These are phyloP conservation scores for Platysternon megacephalum DNA, from an alignment of 2,113 vertebrate species.

Conservation along the genomic window DNA sequence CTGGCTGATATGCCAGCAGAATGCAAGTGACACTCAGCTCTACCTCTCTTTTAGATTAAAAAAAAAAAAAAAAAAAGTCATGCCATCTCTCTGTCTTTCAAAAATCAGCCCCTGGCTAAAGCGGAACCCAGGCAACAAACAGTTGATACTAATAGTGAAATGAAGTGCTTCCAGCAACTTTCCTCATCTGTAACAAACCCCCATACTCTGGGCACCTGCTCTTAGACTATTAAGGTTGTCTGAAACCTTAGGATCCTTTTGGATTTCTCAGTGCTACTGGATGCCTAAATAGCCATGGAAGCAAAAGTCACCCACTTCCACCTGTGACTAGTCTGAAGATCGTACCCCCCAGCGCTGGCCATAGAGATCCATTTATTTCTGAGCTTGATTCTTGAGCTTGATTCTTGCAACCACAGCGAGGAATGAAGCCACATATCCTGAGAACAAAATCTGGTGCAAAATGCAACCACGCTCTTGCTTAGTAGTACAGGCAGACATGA, in stretches of 20 bases:
- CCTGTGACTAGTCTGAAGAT: neutral
- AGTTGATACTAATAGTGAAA: neutral
- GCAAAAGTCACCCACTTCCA: neutral
- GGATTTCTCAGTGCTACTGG: neutral
- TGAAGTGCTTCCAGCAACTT: neutral
- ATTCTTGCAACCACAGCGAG: neutral
- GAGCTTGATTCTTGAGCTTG: rapidly evolving
- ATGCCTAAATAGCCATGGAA: neutral
- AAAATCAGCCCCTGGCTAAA: neutral
- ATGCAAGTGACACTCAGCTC: neutral
- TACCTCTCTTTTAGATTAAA: neutral
- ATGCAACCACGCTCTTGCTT: neutral
- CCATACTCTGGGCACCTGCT: neutral
- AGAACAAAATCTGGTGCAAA: neutral
- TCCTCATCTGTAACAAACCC: neutral
- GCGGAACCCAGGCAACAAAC: neutral
- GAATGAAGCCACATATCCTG: neutral
- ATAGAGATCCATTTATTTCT: neutral
- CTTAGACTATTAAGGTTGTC: neutral
- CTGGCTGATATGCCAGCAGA: neutral
- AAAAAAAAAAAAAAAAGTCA: neutral
- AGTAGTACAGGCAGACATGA: neutral
- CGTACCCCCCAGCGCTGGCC: neutral
- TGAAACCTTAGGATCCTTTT: neutral
- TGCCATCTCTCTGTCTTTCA: neutral